Percentiles rank a stretch among this genome's conserved stretches.
These are phyloP conservation scores for Leistus spinibarbis DNA, from an alignment of 2,888 invertebrate species.

Conservation along the genomic window DNA sequence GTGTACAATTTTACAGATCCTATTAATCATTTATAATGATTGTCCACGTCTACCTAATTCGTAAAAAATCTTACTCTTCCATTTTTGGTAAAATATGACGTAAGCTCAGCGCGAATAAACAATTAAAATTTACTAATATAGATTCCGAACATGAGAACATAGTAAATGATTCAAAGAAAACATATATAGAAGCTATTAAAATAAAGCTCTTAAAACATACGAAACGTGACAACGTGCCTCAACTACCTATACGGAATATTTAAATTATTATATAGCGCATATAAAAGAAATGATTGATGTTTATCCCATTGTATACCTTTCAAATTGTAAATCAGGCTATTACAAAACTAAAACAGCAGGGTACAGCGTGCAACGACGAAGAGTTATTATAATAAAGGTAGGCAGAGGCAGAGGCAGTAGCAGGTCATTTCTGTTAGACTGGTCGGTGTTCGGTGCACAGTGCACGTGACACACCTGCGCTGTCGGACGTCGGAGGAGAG, in stretches of 20 bases:
- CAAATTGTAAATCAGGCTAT: neutral
- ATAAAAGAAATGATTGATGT: neutral
- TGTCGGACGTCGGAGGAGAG: neutral
- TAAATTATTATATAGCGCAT: neutral
- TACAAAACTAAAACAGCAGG: neutral
- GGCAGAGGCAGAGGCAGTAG: neutral
- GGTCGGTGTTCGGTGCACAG: neutral
- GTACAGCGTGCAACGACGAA: neutral
- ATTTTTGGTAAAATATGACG: too few relatives aligned
- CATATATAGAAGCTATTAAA: neutral
- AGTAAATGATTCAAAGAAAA: too few relatives aligned
- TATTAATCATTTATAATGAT: too few relatives aligned
- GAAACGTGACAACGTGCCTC: neutral
- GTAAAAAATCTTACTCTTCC: too few relatives aligned
- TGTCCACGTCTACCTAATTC: too few relatives aligned
- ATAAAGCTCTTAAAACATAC: neutral
- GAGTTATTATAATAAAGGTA: neutral
- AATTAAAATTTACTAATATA: too few relatives aligned
- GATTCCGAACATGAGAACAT: too few relatives aligned
- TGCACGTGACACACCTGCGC: conserved; percentile 14
- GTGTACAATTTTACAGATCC: too few relatives aligned
- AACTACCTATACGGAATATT: neutral
- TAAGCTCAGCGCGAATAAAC: too few relatives aligned
- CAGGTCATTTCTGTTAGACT: neutral
- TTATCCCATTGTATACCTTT: too few relatives aligned